These are phyloP conservation scores for Oreortyx pictus DNA, from an alignment of 2,797 vertebrate species.

Conservation along the genomic window DNA sequence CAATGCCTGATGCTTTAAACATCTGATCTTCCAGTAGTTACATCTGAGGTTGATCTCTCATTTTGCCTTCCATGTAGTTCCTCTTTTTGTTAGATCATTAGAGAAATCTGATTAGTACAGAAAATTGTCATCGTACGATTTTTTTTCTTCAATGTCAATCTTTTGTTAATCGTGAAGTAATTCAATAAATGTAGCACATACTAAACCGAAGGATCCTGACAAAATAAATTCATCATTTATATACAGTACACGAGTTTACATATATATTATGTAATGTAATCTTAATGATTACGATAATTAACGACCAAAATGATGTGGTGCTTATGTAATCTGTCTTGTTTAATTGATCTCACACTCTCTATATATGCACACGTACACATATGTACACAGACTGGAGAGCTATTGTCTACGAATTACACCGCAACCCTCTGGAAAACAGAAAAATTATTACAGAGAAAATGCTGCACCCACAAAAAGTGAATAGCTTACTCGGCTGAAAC, in stretches of 20 bases:
- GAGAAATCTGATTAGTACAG: neutral
- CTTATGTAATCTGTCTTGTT: neutral
- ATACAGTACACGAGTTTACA: accelerated
- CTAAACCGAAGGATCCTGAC: neutral
- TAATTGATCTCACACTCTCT: no score
- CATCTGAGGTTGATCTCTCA: neutral
- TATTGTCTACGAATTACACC: no score
- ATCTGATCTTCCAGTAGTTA: neutral
- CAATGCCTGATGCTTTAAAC: neutral
- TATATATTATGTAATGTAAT: accelerated
- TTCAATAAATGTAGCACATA: neutral
- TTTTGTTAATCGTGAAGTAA: neutral
- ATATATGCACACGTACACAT: neutral
- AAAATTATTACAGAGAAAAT: no score
- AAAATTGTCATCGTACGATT: neutral
- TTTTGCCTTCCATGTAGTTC: neutral
- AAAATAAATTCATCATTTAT: neutral
- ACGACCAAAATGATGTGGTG: neutral
- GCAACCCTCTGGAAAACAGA: no score
- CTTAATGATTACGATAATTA: no score
- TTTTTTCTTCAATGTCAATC: neutral
- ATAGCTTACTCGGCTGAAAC: no score
- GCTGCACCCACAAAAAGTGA: no score
- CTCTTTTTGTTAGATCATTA: neutral
- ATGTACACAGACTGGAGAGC: no score